phyloP scores from a whole-genome alignment of 1,140 invertebrate genomes.

The Heliconius hewitsoni region DNA sequence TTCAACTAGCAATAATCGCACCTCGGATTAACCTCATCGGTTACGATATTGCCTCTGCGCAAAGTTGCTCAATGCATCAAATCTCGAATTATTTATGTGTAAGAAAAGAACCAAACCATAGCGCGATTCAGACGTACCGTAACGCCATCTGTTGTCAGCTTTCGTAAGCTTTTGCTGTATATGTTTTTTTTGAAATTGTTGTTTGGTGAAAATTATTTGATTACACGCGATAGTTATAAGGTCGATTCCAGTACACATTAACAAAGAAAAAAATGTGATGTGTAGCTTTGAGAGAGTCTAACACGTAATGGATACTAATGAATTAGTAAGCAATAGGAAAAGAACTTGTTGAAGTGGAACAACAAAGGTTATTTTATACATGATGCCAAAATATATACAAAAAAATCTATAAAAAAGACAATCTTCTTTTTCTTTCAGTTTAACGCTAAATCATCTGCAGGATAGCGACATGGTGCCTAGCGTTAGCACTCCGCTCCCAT shows the following conservation, averaged over 20 bases:
- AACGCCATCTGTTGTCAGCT: constrained; percentile 51
- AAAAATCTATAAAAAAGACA: no score
- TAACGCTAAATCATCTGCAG: no score
- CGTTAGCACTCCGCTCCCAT: no score
- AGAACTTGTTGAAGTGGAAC: no score
- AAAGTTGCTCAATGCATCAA: constrained; percentile 23
- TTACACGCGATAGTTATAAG: background rate
- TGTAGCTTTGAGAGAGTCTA: no score
- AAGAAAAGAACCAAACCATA: constrained; percentile 35
- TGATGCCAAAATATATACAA: no score
- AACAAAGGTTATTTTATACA: no score
- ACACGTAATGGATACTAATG: no score
- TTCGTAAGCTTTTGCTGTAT: constrained; percentile 10
- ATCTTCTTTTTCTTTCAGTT: no score
- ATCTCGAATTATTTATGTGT: background rate
- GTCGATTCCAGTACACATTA: background rate
- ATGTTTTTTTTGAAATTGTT: background rate
- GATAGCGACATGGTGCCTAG: no score
- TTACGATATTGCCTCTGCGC: constrained; percentile 84
- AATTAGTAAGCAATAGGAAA: no score
- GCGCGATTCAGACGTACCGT: constrained; percentile 39
- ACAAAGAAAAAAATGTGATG: no score
- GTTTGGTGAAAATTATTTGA: background rate
- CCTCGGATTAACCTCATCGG: constrained; percentile 92
- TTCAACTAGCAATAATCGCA: constrained; percentile 95